phyloP scores from a whole-genome alignment of 1,140 invertebrate genomes.

The Aporrectodea caliginosa region DNA sequence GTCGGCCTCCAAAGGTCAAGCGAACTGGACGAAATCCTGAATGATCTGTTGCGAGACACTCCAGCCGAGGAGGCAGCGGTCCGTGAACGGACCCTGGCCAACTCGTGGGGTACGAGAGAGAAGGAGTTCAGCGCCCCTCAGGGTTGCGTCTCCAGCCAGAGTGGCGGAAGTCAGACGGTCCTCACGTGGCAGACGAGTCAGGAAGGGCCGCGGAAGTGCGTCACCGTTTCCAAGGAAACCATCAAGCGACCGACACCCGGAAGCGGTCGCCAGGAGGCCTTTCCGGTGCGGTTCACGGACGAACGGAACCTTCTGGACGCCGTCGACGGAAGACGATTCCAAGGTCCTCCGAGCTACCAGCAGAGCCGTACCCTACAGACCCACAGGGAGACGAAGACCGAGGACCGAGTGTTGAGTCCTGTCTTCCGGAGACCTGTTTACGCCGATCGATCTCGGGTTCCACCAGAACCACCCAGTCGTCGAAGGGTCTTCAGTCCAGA shows the following conservation, averaged over 20 bases:
- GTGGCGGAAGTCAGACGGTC: conserved; percentile 25
- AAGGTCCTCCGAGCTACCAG: neutral
- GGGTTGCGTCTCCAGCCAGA: conserved; percentile 28
- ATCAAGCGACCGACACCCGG: conserved; percentile 11
- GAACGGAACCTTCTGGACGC: neutral
- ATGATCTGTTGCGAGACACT: neutral
- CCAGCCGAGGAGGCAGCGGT: neutral
- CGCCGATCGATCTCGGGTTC: neutral
- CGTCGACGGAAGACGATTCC: neutral
- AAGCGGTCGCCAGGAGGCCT: neutral
- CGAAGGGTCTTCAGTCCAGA: neutral
- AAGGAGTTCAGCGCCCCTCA: neutral
- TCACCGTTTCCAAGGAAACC: conserved; percentile 22
- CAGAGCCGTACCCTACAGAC: neutral
- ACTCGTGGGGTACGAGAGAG: neutral
- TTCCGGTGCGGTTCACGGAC: neutral
- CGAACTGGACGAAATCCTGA: neutral
- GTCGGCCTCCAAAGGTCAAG: neutral
- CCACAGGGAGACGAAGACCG: neutral
- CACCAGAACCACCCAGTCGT: neutral
- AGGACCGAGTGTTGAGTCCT: neutral
- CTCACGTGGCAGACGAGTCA: conserved; percentile 31
- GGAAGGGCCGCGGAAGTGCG: conserved; percentile 11
- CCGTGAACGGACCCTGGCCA: neutral
- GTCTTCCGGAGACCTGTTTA: neutral